These are phyloP conservation scores for Rhopalosiphum padi DNA, from an alignment of 1,140 invertebrate species.

Conservation along the genomic window DNA sequence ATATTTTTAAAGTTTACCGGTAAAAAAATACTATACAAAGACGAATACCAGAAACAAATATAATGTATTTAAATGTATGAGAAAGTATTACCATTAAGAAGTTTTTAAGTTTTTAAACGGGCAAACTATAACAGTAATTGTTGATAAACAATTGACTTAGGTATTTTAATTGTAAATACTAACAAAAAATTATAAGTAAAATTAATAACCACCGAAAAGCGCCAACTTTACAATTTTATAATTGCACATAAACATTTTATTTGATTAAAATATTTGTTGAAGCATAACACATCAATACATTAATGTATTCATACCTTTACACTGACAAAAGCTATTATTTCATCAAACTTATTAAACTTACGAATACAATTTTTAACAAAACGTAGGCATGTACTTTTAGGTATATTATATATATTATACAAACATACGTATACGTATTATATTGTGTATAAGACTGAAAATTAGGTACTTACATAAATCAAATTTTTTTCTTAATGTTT, in stretches of 20 bases:
- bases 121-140: neutral
- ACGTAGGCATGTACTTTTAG: neutral
- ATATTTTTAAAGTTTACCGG: neutral
- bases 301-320: neutral
- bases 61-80: neutral
- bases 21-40: neutral
- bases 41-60: neutral
- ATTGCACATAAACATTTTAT: neutral
- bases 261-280: neutral
- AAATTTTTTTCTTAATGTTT: neutral
- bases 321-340: neutral
- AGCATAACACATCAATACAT: neutral
- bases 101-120: neutral
- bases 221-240: neutral
- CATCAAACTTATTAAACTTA: neutral
- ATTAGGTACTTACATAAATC: conserved; percentile 16
- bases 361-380: neutral
- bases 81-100: neutral
- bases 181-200: neutral
- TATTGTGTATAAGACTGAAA: neutral
- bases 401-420: neutral
- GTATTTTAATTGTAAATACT: neutral
- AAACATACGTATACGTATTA: neutral
- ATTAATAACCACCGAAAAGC: neutral
- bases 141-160: neutral